These are phyloP conservation scores for Forbesichthys agassizii DNA, from an alignment of 2,113 vertebrate species.

Conservation along the genomic window DNA sequence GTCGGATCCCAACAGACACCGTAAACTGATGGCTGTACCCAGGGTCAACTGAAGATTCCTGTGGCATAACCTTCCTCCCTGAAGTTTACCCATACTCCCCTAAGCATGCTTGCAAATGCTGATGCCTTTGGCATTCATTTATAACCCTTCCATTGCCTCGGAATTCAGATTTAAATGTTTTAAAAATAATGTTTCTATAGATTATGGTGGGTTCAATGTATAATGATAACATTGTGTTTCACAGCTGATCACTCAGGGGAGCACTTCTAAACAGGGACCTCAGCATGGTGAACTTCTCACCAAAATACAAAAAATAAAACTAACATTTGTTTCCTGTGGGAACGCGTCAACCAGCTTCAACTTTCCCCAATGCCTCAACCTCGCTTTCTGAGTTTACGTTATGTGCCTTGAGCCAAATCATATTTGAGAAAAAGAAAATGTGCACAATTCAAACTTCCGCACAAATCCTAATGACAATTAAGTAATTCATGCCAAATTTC, in stretches of 20 bases:
- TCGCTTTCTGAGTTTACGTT: slow-evolving; percentile 16
- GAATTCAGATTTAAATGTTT: slow-evolving; percentile 16
- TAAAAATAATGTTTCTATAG: background rate
- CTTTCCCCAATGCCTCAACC: background rate
- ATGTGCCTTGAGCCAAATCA: slow-evolving; percentile 19
- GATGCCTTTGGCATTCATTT: slow-evolving; percentile 11
- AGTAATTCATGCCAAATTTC: slow-evolving; percentile 27
- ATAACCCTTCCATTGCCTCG: slow-evolving; percentile 22
- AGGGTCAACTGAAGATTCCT: slow-evolving; percentile 78
- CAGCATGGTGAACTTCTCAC: slow-evolving; percentile 71
- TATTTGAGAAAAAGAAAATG: slow-evolving; percentile 23
- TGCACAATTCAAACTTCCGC: slow-evolving; percentile 4
- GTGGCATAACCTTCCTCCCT: slow-evolving; percentile 84
- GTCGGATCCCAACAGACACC: slow-evolving; percentile 58
- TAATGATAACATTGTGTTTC: slow-evolving; percentile 20
- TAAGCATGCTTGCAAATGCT: slow-evolving; percentile 66
- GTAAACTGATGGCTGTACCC: slow-evolving; percentile 54
- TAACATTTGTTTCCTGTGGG: slow-evolving; percentile 81
- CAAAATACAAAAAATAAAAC: slow-evolving; percentile 65
- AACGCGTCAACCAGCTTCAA: slow-evolving; percentile 42
- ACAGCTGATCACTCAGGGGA: slow-evolving; percentile 74
- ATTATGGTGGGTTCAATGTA: slow-evolving; percentile 7
- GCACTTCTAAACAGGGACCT: slow-evolving; percentile 72
- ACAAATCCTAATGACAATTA: background rate
- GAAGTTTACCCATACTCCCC: slow-evolving; percentile 81